phyloP scores from a whole-genome alignment of 1,140 invertebrate genomes.

The Frieseomelitta varia region DNA sequence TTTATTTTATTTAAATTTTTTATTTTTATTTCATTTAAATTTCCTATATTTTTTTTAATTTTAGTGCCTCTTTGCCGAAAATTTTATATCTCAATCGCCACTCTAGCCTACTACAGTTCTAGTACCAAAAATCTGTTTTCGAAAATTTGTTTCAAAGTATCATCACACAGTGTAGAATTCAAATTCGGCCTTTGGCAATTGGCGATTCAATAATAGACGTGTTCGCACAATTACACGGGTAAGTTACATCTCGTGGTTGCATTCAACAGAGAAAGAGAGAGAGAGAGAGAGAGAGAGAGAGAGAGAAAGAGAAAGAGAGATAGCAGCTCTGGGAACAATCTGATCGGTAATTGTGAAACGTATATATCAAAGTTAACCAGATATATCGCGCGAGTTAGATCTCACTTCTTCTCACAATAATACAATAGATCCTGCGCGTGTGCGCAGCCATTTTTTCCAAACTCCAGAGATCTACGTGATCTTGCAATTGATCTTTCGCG shows the following conservation, averaged over 20 bases:
- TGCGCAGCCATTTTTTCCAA: slow-evolving; percentile 17
- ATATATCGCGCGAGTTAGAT: slow-evolving; percentile 21
- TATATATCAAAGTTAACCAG: slow-evolving; percentile 55
- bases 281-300: too few species aligned
- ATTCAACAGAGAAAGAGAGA: too few species aligned
- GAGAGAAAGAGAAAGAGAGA: neutral
- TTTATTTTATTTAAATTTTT: too few species aligned
- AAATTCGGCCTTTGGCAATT: too few species aligned
- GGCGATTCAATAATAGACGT: slow-evolving; percentile 3
- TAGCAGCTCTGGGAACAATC: slow-evolving; percentile 48
- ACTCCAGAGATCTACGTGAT: neutral
- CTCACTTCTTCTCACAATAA: slow-evolving; percentile 37
- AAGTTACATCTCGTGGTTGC: neutral
- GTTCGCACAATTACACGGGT: neutral
- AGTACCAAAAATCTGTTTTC: too few species aligned
- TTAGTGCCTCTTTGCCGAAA: too few species aligned
- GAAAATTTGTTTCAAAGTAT: too few species aligned
- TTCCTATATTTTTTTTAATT: too few species aligned
- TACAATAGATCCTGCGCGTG: slow-evolving; percentile 21
- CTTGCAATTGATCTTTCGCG: neutral
- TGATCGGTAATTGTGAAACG: slow-evolving; percentile 41
- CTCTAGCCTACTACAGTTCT: too few species aligned
- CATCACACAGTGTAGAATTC: too few species aligned
- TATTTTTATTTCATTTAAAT: too few species aligned
- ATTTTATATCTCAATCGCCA: too few species aligned